Conservation (phyloP, 1,140 invertebrate species). For the Hirudo medicinalis region DNA sequence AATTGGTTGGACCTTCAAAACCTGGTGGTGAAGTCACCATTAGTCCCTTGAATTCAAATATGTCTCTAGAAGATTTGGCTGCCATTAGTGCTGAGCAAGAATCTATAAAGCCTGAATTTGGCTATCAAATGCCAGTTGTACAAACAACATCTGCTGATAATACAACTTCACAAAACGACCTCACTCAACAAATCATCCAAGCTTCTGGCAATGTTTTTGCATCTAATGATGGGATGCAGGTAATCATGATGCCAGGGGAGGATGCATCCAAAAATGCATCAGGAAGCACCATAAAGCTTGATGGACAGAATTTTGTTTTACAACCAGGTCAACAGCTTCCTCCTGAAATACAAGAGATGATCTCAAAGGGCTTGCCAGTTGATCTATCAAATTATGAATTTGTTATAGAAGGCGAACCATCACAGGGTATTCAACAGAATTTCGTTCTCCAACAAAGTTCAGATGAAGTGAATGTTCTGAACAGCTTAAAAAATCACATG, state of each 20-base stretch:
- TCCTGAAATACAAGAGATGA: constrained; percentile 17
- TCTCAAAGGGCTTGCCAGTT: constrained; percentile 14
- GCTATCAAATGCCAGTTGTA: constrained; percentile 9
- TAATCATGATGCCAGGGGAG: constrained; percentile 15
- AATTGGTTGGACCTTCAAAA: constrained; percentile 13
- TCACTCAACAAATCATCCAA: constrained; percentile 2
- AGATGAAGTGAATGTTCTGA: neutral
- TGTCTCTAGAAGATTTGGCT: constrained; percentile 16
- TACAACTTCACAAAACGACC: neutral
- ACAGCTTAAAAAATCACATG: neutral
- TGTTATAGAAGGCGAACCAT: constrained; percentile 13
- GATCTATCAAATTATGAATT: constrained; percentile 16
- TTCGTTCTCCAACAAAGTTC: neutral
- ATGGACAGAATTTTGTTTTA: constrained; percentile 15
- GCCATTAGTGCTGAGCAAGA: constrained; percentile 17
- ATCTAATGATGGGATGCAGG: constrained; percentile 14
- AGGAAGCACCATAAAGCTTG: constrained; percentile 11
- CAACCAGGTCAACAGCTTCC: constrained; percentile 13
- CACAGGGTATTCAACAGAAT: neutral
- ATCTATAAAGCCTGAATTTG: constrained; percentile 8
- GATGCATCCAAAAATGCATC: neutral
- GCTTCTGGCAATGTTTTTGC: constrained; percentile 3
- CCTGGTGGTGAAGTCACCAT: constrained; percentile 10
- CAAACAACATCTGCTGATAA: neutral
- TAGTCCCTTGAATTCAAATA: neutral